Evolutionary conservation across 2,888 invertebrate genomes (phyloP).

Genomic region (Drosophila setosimentum): DNA sequence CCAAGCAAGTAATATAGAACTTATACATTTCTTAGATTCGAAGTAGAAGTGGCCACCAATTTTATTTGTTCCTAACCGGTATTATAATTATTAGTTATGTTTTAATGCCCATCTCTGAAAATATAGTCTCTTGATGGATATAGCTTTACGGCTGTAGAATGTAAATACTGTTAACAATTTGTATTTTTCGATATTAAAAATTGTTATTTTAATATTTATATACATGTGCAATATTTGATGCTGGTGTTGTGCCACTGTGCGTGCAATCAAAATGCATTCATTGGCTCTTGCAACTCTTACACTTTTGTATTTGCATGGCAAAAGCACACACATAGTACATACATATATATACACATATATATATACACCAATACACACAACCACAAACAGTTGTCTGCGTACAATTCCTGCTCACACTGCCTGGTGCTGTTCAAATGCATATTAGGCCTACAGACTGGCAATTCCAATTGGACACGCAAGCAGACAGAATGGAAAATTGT

Average conservation of each 20-base stretch:
- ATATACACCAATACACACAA: neutral
- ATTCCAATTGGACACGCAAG: conserved; percentile 18
- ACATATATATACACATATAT: neutral
- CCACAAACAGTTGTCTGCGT: conserved; percentile 52
- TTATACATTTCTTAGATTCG: neutral
- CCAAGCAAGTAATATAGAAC: neutral
- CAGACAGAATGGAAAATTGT: conserved; percentile 10
- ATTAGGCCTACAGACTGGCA: conserved; percentile 50
- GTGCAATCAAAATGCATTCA: conserved; percentile 74
- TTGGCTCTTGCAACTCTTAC: conserved; percentile 24
- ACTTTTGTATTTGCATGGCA: conserved; percentile 46
- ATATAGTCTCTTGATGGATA: neutral
- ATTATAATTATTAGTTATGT: neutral
- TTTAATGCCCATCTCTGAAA: neutral
- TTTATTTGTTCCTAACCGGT: neutral
- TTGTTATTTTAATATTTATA: neutral
- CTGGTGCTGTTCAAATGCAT: conserved; percentile 59
- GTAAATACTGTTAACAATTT: neutral
- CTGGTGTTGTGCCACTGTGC: conserved; percentile 37
- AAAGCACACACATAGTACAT: conserved; percentile 16
- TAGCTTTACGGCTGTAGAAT: neutral
- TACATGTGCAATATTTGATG: neutral
- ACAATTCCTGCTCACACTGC: conserved; percentile 29
- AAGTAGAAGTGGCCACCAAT: neutral
- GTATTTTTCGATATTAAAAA: neutral